phyloP scores from a whole-genome alignment of 2,888 invertebrate species.

The Linnaemya tessellans region DNA sequence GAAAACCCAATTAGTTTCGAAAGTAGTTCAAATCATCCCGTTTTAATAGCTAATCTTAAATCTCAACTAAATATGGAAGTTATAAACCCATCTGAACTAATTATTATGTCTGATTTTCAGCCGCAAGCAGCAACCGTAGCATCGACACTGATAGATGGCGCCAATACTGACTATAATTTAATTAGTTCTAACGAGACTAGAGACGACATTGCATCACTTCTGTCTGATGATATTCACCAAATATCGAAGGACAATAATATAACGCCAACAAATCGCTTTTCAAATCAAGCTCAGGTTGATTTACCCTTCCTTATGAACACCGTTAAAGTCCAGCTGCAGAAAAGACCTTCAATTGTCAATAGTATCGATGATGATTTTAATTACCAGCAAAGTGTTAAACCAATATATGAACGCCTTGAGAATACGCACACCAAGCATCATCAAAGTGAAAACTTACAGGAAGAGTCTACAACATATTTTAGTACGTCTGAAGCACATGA shows the following conservation, averaged over 20 bases:
- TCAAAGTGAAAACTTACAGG: neutral
- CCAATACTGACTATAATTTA: slow-evolving; percentile 75
- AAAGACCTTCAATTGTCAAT: neutral
- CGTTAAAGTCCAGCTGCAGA: neutral
- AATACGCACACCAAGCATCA: neutral
- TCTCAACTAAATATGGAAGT: slow-evolving; percentile 77
- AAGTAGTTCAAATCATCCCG: slow-evolving; percentile 73
- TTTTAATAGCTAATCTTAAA: slow-evolving; percentile 77
- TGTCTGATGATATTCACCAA: slow-evolving; percentile 82
- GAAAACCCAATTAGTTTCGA: slow-evolving; percentile 73
- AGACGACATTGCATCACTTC: slow-evolving; percentile 80
- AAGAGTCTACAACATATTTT: neutral
- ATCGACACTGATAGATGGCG: slow-evolving; percentile 81
- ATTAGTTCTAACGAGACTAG: slow-evolving; percentile 79
- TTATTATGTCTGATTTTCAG: slow-evolving; percentile 81
- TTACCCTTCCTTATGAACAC: slow-evolving; percentile 77
- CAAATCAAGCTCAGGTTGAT: slow-evolving; percentile 80
- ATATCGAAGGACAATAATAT: slow-evolving; percentile 75
- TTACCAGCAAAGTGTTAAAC: slow-evolving; percentile 6
- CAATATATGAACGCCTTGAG: slow-evolving; percentile 40
- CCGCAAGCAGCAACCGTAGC: slow-evolving; percentile 83
- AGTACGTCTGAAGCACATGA: neutral
- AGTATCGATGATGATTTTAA: neutral
- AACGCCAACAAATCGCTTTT: slow-evolving; percentile 75
- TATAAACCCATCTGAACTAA: slow-evolving; percentile 77